Percentiles rank a stretch among this genome's conserved stretches.
phyloP scores from a whole-genome alignment of 2,113 vertebrate species.

The Thryonomys swinderianus region DNA sequence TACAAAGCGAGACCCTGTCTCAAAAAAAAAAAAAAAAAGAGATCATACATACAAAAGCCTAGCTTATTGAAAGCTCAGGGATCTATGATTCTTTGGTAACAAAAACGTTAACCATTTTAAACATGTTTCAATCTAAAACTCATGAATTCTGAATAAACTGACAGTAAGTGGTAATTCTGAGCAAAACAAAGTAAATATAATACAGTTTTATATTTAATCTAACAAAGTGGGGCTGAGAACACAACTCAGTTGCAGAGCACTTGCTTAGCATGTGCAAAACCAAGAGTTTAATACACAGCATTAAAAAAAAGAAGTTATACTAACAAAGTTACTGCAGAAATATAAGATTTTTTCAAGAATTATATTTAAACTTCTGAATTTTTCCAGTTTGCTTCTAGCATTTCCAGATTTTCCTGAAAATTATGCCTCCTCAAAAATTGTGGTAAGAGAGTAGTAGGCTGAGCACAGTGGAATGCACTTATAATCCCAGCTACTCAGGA shows the following conservation, averaged over 20 bases:
- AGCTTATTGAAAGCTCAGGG: conserved; percentile 6
- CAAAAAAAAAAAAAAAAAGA: neutral
- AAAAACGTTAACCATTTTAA: conserved; percentile 15
- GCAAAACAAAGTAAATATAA: neutral
- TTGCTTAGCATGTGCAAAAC: neutral
- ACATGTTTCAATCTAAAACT: neutral
- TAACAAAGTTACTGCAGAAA: neutral
- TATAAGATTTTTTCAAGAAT: conserved; percentile 12
- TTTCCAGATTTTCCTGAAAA: neutral
- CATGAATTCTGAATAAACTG: conserved; percentile 8
- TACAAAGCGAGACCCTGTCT: no score
- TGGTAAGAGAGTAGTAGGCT: neutral
- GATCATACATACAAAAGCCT: no score
- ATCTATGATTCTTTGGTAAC: neutral
- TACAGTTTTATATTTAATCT: conserved; percentile 17
- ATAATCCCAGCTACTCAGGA: neutral
- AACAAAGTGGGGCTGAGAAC: neutral
- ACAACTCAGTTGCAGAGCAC: neutral
- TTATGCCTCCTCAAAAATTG: neutral
- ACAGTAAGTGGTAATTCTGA: neutral
- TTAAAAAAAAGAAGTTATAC: neutral
- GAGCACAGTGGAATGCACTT: neutral
- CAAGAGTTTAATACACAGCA: neutral
- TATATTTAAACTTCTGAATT: conserved; percentile 6
- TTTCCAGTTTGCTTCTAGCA: neutral